Evolutionary conservation across 2,888 invertebrate species (phyloP).

Genomic region (Caenorhabditis wallacei): DNA sequence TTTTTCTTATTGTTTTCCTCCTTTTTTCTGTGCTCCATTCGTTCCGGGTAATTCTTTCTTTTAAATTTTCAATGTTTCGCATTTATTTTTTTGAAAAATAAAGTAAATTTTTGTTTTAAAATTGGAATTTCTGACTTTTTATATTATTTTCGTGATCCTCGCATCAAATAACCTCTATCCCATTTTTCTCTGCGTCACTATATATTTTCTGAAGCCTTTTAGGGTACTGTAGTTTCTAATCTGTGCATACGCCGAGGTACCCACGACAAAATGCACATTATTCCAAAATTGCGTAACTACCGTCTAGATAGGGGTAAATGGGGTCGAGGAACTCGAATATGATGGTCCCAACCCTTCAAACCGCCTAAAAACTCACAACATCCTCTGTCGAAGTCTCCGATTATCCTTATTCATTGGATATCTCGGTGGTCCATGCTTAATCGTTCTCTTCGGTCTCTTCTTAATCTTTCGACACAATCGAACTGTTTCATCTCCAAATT

Average conservation of each 20-base stretch:
- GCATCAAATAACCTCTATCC: too few relatives aligned
- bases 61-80: neutral
- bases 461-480: conserved; percentile 3
- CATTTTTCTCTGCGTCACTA: neutral
- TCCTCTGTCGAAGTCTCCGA: neutral
- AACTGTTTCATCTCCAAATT: neutral
- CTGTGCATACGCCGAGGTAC: too few relatives aligned
- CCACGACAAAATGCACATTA: too few relatives aligned
- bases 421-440: neutral
- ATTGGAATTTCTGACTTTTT: neutral
- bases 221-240: neutral
- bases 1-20: conserved; percentile 14
- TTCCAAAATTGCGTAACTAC: too few relatives aligned
- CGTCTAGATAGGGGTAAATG: too few relatives aligned
- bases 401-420: neutral
- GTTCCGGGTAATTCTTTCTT: conserved; percentile 13
- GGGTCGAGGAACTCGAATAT: too few relatives aligned
- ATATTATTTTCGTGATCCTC: too few relatives aligned
- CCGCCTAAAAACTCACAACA: too few relatives aligned
- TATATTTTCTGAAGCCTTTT: too few relatives aligned
- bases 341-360: too few relatives aligned
- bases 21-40: conserved; percentile 12
- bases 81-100: neutral
- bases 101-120: neutral
- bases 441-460: neutral